These are phyloP conservation scores for Sphaerophoria rueppellii DNA, from an alignment of 2,888 invertebrate species.

Conservation along the genomic window DNA sequence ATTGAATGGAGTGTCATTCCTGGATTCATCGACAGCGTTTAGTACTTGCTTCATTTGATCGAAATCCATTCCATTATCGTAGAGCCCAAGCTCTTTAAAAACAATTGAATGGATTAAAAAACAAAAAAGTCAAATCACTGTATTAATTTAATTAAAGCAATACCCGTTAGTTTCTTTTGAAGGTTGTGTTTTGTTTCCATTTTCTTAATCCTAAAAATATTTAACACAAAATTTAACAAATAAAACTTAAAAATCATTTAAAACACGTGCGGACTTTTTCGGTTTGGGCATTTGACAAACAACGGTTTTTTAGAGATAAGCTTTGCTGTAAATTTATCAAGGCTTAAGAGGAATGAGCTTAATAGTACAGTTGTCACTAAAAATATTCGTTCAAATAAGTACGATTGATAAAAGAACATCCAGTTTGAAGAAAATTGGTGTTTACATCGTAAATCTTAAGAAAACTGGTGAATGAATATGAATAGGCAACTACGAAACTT, in stretches of 20 bases:
- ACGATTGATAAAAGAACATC: too few species aligned
- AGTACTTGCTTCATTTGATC: constrained; percentile 77
- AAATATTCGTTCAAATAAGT: too few species aligned
- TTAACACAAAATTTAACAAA: background rate
- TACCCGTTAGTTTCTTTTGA: constrained; percentile 1
- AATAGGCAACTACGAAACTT: too few species aligned
- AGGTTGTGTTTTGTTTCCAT: background rate
- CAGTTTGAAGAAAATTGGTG: too few species aligned
- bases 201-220: background rate
- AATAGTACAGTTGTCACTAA: background rate
- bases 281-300: background rate
- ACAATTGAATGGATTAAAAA: background rate
- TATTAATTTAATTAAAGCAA: background rate
- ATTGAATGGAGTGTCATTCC: constrained; percentile 28
- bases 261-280: background rate
- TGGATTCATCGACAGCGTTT: constrained; percentile 75
- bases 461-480: too few species aligned
- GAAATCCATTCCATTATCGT: constrained; percentile 77
- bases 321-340: background rate
- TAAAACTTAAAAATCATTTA: background rate
- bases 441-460: too few species aligned
- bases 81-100: constrained; percentile 75
- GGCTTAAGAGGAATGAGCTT: background rate
- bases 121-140: background rate
- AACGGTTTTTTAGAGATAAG: constrained; percentile 1